Conservation (phyloP, 2,113 vertebrate species). For the Edolisoma coerulescens region DNA sequence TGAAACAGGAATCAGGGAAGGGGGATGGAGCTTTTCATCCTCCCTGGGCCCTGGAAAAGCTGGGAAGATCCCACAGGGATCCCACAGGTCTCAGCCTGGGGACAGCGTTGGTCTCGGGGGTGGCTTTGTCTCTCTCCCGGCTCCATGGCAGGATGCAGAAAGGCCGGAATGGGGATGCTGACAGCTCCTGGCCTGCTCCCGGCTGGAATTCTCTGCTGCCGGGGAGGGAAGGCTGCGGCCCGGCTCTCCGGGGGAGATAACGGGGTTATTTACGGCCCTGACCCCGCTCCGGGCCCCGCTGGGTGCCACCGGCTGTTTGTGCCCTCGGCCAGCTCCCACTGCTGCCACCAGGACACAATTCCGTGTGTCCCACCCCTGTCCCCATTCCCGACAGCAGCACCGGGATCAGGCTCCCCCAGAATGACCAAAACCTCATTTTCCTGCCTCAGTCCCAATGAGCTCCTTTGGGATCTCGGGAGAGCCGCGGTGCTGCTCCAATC, state of each 20-base stretch:
- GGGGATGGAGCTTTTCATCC: neutral
- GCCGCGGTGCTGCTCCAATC: neutral
- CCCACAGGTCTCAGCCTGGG: neutral
- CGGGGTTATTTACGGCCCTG: conserved; percentile 44
- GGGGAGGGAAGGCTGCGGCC: neutral
- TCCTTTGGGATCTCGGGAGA: neutral
- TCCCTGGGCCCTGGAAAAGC: neutral
- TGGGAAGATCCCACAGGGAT: neutral
- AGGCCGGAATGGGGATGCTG: neutral
- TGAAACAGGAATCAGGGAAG: rapidly evolving
- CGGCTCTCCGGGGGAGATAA: neutral
- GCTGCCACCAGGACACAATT: rapidly evolving
- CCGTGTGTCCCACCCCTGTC: neutral
- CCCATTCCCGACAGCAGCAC: neutral
- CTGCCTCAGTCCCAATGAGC: rapidly evolving
- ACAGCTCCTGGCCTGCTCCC: neutral
- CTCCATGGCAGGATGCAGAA: neutral
- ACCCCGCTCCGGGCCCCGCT: neutral
- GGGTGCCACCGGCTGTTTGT: neutral
- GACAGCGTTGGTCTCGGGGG: neutral
- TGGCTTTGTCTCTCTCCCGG: neutral
- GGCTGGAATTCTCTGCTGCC: neutral
- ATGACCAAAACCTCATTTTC: neutral
- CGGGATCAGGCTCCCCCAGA: rapidly evolving
- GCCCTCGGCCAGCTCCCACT: neutral